These are phyloP conservation scores for Poecile montanus DNA, from an alignment of 2,797 vertebrate species.

Conservation along the genomic window DNA sequence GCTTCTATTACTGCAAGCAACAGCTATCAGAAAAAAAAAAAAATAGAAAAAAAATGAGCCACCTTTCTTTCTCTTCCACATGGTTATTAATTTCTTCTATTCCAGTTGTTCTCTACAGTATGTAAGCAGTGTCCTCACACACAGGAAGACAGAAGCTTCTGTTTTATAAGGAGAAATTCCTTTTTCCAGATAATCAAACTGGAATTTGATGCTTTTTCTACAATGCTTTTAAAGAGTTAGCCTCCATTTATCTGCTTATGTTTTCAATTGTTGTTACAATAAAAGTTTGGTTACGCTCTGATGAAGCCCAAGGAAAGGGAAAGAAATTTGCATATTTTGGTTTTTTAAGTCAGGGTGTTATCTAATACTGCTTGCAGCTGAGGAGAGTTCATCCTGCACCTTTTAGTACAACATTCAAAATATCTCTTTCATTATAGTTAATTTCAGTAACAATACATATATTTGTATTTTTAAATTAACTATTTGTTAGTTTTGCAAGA, in stretches of 20 bases:
- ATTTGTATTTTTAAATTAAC: background rate
- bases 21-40: background rate
- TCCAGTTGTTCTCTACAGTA: background rate
- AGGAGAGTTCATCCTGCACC: background rate
- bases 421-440: background rate
- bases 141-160: background rate
- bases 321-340: background rate
- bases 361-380: background rate
- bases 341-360: background rate
- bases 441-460: background rate
- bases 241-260: background rate
- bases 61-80: background rate
- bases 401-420: background rate
- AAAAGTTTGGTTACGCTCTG: background rate
- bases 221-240: background rate
- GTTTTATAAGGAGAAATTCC: background rate
- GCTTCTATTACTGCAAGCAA: background rate
- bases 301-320: background rate
- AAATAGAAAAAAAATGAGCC: background rate
- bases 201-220: background rate
- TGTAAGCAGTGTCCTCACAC: background rate
- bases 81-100: background rate
- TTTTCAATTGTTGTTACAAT: background rate
- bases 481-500: background rate
- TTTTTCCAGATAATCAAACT: background rate